Conservation (phyloP, 2,113 vertebrate genomes). For the Hippopotamus amphibius region DNA sequence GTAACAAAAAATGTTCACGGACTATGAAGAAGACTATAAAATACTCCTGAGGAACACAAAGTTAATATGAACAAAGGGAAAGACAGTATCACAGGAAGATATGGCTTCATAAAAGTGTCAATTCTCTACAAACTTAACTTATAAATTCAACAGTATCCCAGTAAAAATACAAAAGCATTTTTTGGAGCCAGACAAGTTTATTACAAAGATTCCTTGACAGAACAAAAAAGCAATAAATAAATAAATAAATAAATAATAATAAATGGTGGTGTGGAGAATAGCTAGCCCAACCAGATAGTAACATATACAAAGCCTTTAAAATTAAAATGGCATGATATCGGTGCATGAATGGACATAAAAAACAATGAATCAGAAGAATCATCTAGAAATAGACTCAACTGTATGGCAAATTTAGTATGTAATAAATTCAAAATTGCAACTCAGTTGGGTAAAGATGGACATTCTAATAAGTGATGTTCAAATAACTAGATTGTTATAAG, state of each 20-base stretch:
- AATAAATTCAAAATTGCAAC: not conserved
- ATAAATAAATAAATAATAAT: not conserved
- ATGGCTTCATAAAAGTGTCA: not conserved
- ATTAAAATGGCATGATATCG: not conserved
- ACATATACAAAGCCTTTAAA: not conserved
- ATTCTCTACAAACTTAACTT: not conserved
- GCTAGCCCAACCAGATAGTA: too few species aligned
- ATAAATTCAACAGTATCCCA: not conserved
- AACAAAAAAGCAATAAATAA: not conserved
- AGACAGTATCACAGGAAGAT: not conserved
- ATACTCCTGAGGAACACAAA: not conserved
- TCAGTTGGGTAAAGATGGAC: not conserved
- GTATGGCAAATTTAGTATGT: not conserved
- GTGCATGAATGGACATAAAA: not conserved
- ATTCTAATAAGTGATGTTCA: not conserved
- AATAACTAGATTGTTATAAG: not conserved
- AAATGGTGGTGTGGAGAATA: not conserved
- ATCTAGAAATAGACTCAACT: not conserved
- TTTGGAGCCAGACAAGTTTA: not conserved
- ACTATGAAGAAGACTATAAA: not conserved
- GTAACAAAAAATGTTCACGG: not conserved
- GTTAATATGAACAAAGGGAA: not conserved
- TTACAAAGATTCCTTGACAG: not conserved
- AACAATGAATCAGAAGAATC: not conserved
- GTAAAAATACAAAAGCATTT: not conserved